Base-by-base conservation (phyloP, 2,888 invertebrate genomes). In the Xanthia icteritia region DNA sequence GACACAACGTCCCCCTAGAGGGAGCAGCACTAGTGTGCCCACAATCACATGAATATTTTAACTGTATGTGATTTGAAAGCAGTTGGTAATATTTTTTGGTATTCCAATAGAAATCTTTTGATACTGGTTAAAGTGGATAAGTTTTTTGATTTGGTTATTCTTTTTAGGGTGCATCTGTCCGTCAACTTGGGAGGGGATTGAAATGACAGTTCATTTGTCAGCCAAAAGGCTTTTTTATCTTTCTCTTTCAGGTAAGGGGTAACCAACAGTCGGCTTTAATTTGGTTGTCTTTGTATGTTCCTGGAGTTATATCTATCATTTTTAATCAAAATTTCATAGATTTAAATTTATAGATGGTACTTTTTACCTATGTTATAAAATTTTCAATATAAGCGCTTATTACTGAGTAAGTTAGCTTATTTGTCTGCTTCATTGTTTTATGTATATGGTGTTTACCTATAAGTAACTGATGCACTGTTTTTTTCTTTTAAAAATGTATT, bases 1-100 rank as follows among this genome's bases (percentile, higher is more conserved):
- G 92, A 90, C 90, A 88, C 85, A 79, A 83, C 86, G 86, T 82
- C 72, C 81, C 88, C 83, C 79, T 73, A 67, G 87, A 88, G 89
- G 82, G 86, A 75, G 83, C 83, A 77, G 77, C 79, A 85, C 85
- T 89, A 87, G 79, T 86, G 89, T 87, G 90, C 83, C 91, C 89
- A 87, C 76, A 80, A 79, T 73, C 86, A 66, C 45, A 77, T 83
- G 77, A 72, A 82, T 85, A 81, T 79, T 81, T 88, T 83, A 71
- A 71, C 65, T 77, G 56, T 45, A 77, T 85, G 54, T 66, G 69
- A 67, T 85, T 82, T 72, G 61, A 77, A 66, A 68, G 72, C 71
- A 56, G 68, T 76, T 81, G 45, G 51, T 17, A 76, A 76, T 73
- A 81, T 79, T 78, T 78, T 81, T 67, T 15, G 8, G 61, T 61